Conservation (phyloP, 1,140 invertebrate species). For the Papilio dardanus region DNA sequence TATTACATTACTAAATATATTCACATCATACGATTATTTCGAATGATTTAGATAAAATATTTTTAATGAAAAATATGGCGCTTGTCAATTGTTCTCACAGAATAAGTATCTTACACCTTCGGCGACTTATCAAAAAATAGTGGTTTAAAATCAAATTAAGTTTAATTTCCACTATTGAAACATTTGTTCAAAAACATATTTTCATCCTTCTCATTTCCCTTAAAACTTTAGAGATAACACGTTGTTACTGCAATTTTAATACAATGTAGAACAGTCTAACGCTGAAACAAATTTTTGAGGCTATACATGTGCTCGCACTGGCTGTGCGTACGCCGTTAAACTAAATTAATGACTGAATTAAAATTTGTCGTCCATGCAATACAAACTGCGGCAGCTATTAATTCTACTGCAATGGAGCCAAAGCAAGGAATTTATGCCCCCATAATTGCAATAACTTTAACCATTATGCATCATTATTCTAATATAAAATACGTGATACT, state of each 20-base stretch:
- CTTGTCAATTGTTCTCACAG: no score
- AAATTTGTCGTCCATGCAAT: constrained; percentile 35
- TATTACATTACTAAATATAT: background rate
- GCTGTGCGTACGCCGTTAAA: constrained; percentile 16
- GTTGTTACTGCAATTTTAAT: no score
- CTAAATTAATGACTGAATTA: constrained; percentile 36
- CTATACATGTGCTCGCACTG: background rate
- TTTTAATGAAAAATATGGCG: background rate
- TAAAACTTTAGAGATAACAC: no score
- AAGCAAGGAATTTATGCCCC: constrained; percentile 3
- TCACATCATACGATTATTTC: background rate
- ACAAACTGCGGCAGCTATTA: constrained; percentile 30
- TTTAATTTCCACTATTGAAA: no score
- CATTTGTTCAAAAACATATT: no score
- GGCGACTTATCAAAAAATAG: no score
- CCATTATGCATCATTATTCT: constrained; percentile 9
- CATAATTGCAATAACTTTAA: constrained; percentile 30
- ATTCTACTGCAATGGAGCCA: constrained; percentile 36
- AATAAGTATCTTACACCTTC: no score
- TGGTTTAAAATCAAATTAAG: no score
- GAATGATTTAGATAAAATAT: background rate
- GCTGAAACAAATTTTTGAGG: background rate
- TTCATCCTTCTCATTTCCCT: no score
- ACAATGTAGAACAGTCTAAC: background rate
- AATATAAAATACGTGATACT: background rate